Base-by-base conservation (phyloP, 2,113 vertebrate genomes). In the Serilophus lunatus region DNA sequence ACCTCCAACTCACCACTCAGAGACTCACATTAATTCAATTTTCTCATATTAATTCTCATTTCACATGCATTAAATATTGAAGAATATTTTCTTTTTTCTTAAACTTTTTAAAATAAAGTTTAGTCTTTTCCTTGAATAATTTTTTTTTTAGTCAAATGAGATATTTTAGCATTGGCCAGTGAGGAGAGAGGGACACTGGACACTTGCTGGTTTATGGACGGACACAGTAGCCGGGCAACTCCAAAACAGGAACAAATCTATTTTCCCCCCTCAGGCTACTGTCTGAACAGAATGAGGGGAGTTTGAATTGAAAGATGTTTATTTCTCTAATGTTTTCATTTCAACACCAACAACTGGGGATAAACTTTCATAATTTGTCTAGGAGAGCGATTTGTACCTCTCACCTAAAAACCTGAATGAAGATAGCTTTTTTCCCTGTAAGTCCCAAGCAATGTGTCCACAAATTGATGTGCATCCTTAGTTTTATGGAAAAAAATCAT, bases 261-360 rank as follows among this genome's bases (percentile, higher is more conserved):
- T 87, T 88, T 71, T 2, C 1, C 40, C 11, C 18, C 24, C 31
- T 70, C 26, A 88, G 29, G 9, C 35, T 60, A 13, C 31, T 78
- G 38, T 56, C 35, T 60, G 44, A 66, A 12, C 25, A 84, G 47
- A 78, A 59, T 17, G 15, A 14, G 10, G 13, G 20, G 17, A 86
- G 25, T 61, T 74, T 78, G 31, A 81, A 71, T 11, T 13, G 8
- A 81, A 63, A 42, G 6, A 38, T 14, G 59, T 42, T 90, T 63
- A 86, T 88, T 90, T 86, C 79, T 40, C 6, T n/a, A 59, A 54
- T 63, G 26, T 77, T 85, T 95, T 95, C 20, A 63, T 87, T 94
- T 90, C 75, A 81, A 59, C 29, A 81, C 75, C 38, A 59, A 45
- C 31, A 81, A 63, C 35, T 53, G 15, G 57, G 25, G 15, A 76